These are phyloP conservation scores for Tarsius wallacei DNA, from an alignment of 2,797 vertebrate genomes.

Conservation along the genomic window DNA sequence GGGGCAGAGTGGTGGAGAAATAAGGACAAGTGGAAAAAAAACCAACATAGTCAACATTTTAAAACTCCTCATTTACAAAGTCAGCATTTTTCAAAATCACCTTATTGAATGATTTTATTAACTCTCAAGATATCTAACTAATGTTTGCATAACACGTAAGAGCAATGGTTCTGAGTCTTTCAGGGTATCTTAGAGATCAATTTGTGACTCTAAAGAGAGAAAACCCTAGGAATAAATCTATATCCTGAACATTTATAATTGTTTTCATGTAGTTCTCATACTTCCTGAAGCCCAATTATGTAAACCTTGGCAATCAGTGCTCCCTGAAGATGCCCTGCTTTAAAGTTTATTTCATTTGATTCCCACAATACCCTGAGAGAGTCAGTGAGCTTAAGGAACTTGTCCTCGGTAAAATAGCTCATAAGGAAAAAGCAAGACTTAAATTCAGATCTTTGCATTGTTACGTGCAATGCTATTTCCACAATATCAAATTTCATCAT, in stretches of 20 bases:
- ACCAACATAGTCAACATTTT: not conserved
- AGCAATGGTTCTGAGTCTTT: not conserved
- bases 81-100: not conserved
- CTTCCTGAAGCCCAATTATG: not conserved
- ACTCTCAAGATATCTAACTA: not conserved
- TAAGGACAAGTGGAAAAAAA: not conserved
- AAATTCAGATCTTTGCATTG: not conserved
- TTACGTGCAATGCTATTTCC: not conserved
- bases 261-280: not conserved
- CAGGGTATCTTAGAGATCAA: not conserved
- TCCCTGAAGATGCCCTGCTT: not conserved
- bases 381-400: not conserved
- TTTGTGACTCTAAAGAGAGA: not conserved
- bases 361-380: not conserved
- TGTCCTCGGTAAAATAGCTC: not conserved
- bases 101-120: not conserved
- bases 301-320: not conserved
- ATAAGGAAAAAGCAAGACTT: not conserved
- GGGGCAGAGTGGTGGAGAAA: not conserved
- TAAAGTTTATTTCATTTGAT: constrained; percentile 23
- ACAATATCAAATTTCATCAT: not conserved
- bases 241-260: not conserved
- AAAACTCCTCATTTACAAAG: not conserved
- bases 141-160: not conserved
- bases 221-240: not conserved